Percentiles rank a stretch among this genome's conserved stretches.
These are phyloP conservation scores for Paguma larvata DNA, from an alignment of 2,797 vertebrate species.

Conservation along the genomic window DNA sequence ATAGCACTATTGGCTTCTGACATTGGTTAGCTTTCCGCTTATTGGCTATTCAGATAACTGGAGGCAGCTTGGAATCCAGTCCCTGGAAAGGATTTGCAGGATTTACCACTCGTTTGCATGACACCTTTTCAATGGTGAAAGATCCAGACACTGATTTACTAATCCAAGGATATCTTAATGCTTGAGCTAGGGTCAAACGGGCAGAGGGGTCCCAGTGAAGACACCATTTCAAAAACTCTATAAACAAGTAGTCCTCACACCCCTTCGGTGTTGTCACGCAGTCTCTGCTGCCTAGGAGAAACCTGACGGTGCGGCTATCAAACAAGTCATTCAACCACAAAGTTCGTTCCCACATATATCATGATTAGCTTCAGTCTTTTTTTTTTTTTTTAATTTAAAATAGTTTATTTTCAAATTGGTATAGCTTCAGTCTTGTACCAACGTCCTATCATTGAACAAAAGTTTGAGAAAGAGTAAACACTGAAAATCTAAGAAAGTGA, in stretches of 20 bases:
- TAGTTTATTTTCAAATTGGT: too few relatives aligned
- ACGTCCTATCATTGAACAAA: not conserved
- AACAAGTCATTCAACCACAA: not conserved
- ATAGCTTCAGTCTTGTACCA: not conserved
- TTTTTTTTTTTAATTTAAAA: too few relatives aligned
- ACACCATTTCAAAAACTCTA: slow-evolving; percentile 97
- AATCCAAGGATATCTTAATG: slow-evolving; percentile 97
- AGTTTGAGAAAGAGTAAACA: not conserved
- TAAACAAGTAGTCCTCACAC: slow-evolving; percentile 95
- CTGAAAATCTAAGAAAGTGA: not conserved
- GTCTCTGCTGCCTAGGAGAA: slow-evolving; percentile 94
- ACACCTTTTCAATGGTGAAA: slow-evolving; percentile 90
- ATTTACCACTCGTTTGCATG: slow-evolving; percentile 91
- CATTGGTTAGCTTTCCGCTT: slow-evolving; percentile 96
- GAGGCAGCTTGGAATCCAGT: slow-evolving; percentile 93
- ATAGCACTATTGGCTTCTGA: slow-evolving; percentile 92
- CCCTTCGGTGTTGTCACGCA: slow-evolving; percentile 95
- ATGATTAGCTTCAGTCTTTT: not conserved
- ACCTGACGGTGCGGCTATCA: not conserved
- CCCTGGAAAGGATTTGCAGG: slow-evolving; percentile 94
- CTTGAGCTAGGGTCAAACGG: slow-evolving; percentile 95
- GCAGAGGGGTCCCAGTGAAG: slow-evolving; percentile 96
- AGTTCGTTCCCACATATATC: not conserved
- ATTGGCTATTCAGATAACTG: slow-evolving; percentile 91
- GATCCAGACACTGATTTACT: slow-evolving; percentile 94